Conservation (phyloP, 2,888 invertebrate genomes). For the Rhyacophila evoluta region DNA sequence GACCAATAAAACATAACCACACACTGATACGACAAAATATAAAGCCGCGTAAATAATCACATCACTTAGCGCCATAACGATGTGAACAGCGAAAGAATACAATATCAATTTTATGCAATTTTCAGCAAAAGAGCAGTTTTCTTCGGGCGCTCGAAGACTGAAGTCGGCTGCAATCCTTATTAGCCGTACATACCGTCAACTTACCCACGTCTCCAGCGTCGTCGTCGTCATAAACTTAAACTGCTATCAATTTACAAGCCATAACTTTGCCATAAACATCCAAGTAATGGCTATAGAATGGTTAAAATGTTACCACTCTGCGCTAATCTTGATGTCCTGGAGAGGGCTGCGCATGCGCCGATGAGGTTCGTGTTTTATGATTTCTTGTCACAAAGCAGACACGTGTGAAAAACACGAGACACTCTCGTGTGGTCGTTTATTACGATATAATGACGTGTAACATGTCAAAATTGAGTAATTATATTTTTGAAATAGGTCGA, state of each 20-base stretch:
- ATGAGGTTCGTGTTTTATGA: conserved; percentile 37
- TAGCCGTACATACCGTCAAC: too few species aligned
- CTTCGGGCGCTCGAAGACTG: neutral
- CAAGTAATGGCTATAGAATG: conserved; percentile 47
- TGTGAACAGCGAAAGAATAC: neutral
- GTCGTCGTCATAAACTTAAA: conserved; percentile 49
- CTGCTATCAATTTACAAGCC: conserved; percentile 54
- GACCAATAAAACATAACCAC: neutral
- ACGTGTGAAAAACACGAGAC: conserved; percentile 42
- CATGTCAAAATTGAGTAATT: neutral
- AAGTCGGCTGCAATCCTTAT: conserved; percentile 39
- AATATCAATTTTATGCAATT: neutral
- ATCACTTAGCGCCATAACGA: neutral
- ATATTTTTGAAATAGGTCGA: neutral
- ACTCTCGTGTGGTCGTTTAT: neutral
- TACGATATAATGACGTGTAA: neutral
- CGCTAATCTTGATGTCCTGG: conserved; percentile 50
- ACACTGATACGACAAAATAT: neutral
- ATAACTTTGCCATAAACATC: conserved; percentile 51
- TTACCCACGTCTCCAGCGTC: conserved; percentile 26
- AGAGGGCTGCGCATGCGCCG: conserved; percentile 25
- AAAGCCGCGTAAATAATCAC: neutral
- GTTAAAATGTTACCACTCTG: conserved; percentile 50
- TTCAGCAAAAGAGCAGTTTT: neutral
- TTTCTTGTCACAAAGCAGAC: conserved; percentile 42